Conservation (phyloP, 2,888 invertebrate genomes). For the Ceriagrion tenellum region DNA sequence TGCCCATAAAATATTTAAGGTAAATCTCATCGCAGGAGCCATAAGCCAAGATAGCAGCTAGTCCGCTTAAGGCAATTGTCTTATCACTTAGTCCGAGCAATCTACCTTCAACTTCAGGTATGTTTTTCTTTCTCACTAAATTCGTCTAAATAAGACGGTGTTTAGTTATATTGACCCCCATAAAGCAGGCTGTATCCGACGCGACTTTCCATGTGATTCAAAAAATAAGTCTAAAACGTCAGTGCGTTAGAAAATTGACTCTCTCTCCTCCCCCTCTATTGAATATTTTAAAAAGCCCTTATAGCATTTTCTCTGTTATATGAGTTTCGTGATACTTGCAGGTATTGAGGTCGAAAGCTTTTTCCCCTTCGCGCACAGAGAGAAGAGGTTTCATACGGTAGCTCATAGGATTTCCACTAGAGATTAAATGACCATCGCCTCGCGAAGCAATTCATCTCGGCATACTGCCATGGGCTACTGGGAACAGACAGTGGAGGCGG, state of each 20-base stretch:
- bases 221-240: not conserved
- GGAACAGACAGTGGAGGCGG: not conserved
- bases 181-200: not conserved
- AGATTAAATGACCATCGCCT: not conserved
- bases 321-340: constrained; percentile 29
- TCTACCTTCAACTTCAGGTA: not conserved
- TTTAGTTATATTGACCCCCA: constrained; percentile 19
- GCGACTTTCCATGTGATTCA: not conserved
- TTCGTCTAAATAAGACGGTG: not conserved
- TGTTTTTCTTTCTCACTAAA: not conserved
- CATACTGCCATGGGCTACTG: constrained; percentile 33
- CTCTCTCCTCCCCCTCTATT: not conserved
- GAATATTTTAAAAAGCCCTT: not conserved
- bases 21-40: not conserved
- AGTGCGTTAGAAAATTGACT: not conserved
- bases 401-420: not conserved
- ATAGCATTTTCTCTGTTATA: not conserved
- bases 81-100: not conserved
- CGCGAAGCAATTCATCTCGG: not conserved
- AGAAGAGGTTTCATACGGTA: constrained; percentile 7
- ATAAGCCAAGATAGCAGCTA: not conserved
- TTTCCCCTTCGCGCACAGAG: not conserved
- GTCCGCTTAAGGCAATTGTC: not conserved
- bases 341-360: constrained; percentile 24
- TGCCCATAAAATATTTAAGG: not conserved